These are phyloP conservation scores for Globodera ellingtonae DNA, from an alignment of 1,140 invertebrate species.

Conservation along the genomic window DNA sequence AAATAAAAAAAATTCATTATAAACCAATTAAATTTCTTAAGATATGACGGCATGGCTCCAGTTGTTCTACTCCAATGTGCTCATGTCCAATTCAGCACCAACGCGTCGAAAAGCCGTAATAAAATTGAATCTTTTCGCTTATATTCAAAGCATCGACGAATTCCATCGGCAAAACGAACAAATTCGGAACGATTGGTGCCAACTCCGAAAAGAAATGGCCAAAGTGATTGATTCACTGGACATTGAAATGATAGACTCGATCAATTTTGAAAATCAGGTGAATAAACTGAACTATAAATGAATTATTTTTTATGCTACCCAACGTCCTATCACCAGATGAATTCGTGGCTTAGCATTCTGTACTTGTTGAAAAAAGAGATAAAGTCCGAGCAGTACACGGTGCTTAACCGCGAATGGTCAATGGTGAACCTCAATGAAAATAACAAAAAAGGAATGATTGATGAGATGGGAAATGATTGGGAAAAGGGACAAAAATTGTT, in stretches of 20 bases:
- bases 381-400: background rate
- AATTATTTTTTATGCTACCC: too few relatives aligned
- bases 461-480: background rate
- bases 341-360: background rate
- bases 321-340: background rate
- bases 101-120: background rate
- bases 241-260: background rate
- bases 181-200: background rate
- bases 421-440: background rate
- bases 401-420: background rate
- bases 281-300: too few relatives aligned
- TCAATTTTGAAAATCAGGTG: background rate
- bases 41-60: background rate
- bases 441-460: background rate
- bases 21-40: background rate
- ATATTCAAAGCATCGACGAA: background rate
- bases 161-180: background rate
- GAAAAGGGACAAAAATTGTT: background rate
- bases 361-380: background rate
- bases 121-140: background rate
- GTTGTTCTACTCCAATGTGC: background rate
- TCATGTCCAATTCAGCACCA: background rate
- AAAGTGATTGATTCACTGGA: background rate
- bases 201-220: background rate
- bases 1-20: background rate